Conservation (phyloP, 1,140 invertebrate genomes). For the Neoseiulus cucumeris region DNA sequence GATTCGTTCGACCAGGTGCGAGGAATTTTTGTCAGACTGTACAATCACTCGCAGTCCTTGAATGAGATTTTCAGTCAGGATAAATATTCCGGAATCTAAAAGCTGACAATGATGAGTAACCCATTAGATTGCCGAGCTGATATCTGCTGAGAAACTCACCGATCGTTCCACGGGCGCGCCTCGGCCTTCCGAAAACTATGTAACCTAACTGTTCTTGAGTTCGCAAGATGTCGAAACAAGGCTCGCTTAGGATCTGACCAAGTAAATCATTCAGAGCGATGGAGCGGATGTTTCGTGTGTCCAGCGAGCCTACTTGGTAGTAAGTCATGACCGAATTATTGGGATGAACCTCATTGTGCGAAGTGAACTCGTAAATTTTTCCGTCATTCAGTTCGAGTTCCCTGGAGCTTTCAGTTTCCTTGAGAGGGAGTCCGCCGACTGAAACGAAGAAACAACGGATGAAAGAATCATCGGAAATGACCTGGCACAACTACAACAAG, state of each 20-base stretch:
- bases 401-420: not conserved
- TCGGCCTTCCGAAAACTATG: not conserved
- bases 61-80: not conserved
- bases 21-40: not conserved
- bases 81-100: not conserved
- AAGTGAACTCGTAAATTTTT: conserved; percentile 18
- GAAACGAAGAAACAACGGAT: not conserved
- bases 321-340: conserved; percentile 68
- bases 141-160: not conserved
- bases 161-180: not conserved
- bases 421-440: not conserved
- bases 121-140: not conserved
- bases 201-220: conserved; percentile 47
- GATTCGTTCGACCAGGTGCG: not conserved
- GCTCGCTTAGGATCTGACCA: conserved; percentile 67
- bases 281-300: conserved; percentile 41
- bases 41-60: not conserved
- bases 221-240: conserved; percentile 68
- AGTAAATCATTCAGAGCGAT: conserved; percentile 58
- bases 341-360: conserved; percentile 54
- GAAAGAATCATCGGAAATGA: no score
- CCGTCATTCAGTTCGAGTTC: conserved; percentile 14
- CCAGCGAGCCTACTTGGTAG: conserved; percentile 65
- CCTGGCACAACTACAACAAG: no score
- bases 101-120: no score